phyloP scores from a whole-genome alignment of 2,888 invertebrate species.

The Leptogaster cylindrica region DNA sequence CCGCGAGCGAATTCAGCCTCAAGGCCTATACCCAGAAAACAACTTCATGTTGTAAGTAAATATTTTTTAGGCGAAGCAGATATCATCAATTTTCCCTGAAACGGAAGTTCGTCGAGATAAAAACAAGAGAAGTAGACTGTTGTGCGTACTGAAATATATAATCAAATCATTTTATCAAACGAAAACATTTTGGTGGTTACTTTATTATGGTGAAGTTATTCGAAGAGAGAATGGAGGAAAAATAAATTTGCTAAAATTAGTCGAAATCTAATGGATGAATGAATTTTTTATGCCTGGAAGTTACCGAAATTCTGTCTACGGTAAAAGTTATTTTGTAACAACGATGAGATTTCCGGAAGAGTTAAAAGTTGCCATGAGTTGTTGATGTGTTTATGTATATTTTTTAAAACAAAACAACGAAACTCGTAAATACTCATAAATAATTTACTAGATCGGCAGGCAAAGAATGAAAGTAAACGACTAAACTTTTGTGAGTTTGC shows the following conservation, averaged over 20 bases:
- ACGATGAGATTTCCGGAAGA: too few relatives aligned
- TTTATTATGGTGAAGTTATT: slow-evolving; percentile 11
- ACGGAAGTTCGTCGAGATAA: slow-evolving; percentile 6
- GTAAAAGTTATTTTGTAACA: too few relatives aligned
- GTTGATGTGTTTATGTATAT: too few relatives aligned
- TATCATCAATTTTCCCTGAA: slow-evolving; percentile 28
- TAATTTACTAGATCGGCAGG: too few relatives aligned
- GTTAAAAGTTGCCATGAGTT: too few relatives aligned
- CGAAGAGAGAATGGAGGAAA: background rate
- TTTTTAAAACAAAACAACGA: too few relatives aligned
- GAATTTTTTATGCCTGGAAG: background rate
- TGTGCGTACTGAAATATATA: slow-evolving; percentile 23
- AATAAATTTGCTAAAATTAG: slow-evolving; percentile 25
- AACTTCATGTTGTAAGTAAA: slow-evolving; percentile 1
- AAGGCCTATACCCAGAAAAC: slow-evolving; percentile 12
- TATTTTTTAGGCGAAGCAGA: slow-evolving; percentile 9
- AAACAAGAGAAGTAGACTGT: background rate
- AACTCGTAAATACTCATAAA: too few relatives aligned
- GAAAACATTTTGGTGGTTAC: slow-evolving; percentile 24
- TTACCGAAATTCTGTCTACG: too few relatives aligned
- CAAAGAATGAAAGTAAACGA: background rate
- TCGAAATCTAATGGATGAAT: slow-evolving; percentile 11
- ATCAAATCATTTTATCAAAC: slow-evolving; percentile 37
- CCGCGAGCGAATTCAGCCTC: background rate
- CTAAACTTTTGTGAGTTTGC: background rate